Base-by-base conservation (phyloP, 2,797 vertebrate genomes). In the Octomys mimax region DNA sequence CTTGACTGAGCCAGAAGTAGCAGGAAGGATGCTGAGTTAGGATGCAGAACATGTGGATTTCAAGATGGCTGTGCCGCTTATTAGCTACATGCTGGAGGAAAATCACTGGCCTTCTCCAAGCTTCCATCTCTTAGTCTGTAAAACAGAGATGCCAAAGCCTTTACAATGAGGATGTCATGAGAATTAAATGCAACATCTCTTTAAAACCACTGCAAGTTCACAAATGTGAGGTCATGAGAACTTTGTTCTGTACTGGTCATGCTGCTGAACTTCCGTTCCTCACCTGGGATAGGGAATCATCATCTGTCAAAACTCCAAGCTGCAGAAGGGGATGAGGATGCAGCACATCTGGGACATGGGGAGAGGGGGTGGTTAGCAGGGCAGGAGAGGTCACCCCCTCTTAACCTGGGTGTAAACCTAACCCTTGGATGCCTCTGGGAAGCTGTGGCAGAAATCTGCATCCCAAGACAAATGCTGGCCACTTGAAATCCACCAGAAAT, bases 301-400 rank as follows among this genome's bases (percentile, higher is more conserved):
- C 1, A 0, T 14, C 6, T 62, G 13, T 57, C 5, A 4, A 33
- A 13, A 10, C 1, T 33, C 33, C 54, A 64, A 75, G 62, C 52
- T 59, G 1, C 24, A 22, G 39, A 8, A 31, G n/a, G 31, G 28
- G 1, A 14, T 2, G 6, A n/a, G 24, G 1, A 19, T 1, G 5
- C 14, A 39, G 57, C 26, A 12, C 13, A 33, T n/a, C 9, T 26
- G 42, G 33, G 28, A 42, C 26, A 57, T 1, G 6, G 39, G 21
- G 46, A 6, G 24, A 91, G 26, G n/a, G 31, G 6, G 0, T 8
- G 14, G 71, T 59, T 18, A 46, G 33, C 1, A 2, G 4, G 84
- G 36, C 6, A n/a, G 11, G 33, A 12, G 7, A 16, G 18, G 3
- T 24, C 82, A 13, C 3, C 11, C 6, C 5, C 4, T 49, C 6